Evolutionary conservation across 2,113 vertebrate species (phyloP).

Genomic region (Semnornis frantzii): DNA sequence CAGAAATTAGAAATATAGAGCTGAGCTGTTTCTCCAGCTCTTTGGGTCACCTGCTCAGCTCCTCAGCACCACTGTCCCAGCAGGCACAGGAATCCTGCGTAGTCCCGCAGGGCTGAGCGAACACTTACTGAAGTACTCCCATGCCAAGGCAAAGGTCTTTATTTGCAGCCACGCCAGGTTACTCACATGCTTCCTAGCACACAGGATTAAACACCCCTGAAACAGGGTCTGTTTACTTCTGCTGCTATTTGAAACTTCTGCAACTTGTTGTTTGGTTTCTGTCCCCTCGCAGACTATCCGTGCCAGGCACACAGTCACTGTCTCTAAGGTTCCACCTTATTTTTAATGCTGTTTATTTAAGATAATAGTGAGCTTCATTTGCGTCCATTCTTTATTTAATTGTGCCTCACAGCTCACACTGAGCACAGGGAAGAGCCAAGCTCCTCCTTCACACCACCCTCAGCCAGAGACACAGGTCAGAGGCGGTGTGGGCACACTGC

Average conservation of each 20-base stretch:
- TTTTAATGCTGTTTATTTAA: neutral
- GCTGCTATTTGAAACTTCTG: neutral
- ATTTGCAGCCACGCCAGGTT: neutral
- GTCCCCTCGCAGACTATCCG: neutral
- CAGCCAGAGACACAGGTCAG: accelerated
- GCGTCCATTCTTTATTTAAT: neutral
- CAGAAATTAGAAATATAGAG: neutral
- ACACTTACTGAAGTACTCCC: neutral
- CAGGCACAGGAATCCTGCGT: too few species aligned
- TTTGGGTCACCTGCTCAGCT: neutral
- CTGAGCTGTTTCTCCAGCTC: neutral
- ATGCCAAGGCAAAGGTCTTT: accelerated
- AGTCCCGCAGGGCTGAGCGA: neutral
- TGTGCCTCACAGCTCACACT: accelerated
- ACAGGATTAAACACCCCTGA: neutral
- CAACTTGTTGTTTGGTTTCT: neutral
- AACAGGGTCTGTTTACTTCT: neutral
- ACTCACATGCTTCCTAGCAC: neutral
- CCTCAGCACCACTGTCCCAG: neutral
- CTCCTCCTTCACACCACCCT: neutral
- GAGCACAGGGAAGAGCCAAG: neutral
- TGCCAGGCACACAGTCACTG: too few species aligned
- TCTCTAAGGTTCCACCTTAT: neutral
- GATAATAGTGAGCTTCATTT: accelerated
- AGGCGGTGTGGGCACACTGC: accelerated